Base-by-base conservation (phyloP, 2,113 vertebrate genomes). In the Pteropus alecto region DNA sequence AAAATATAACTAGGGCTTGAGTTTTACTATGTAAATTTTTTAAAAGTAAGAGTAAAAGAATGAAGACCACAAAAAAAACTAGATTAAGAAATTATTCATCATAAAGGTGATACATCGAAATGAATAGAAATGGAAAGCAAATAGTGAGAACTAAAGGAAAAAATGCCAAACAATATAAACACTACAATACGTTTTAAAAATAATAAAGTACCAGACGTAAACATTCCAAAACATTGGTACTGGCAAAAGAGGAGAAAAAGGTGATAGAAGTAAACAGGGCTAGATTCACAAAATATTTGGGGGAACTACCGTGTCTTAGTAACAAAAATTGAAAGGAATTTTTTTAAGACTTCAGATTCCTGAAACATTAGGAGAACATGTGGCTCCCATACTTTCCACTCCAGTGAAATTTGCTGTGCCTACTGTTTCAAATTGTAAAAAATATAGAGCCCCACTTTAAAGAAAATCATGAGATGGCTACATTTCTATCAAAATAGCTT, bases 401-500 rank as follows among this genome's bases (percentile, higher is more conserved):
- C 51, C 5, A 11, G 11, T 51, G n/a, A 5, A 19, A 68, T 95
- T 54, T 60, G 13, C 21, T 91, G 30, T 38, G 26, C 54, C 93
- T 81, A 19, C 81, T 91, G 38, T 78, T 86, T 78, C 51, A 93
- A 87, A 96, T 9, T 51, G 84, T 76, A 56, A 18, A 86, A 96
- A 79, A 89, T 63, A 15, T 26, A 8, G 51, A 84, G 51, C 28
- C 19, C 76, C 90, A 77, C 87, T 93, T 95, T 84, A 84, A 88
- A 94, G 74, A 88, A 96, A 93, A 68, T 83, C 84, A 9, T 73
- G 54, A 82, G 35, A 97, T 79, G 48, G 67, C 60, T 77, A 67
- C 48, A 74, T 93, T 93, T 94, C 92, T 96, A 81, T 90, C 58
- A 83, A 93, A 97, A 97, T 77, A 81, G 94, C 65, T 87, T 81